Conservation (phyloP, 2,888 invertebrate genomes). For the Falcaria lacertinaria region DNA sequence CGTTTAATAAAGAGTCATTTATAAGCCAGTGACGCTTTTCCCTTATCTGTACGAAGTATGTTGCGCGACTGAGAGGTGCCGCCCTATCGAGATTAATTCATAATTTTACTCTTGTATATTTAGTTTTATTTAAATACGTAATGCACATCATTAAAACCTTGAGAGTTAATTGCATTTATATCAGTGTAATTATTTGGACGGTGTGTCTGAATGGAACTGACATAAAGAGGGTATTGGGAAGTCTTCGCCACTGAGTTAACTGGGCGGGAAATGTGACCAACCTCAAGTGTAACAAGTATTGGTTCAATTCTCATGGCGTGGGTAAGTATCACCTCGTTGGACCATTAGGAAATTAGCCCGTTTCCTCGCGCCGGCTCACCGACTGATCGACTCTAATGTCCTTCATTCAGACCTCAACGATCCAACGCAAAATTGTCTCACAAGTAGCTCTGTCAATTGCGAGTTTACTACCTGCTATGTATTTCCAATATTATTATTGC, state of each 20-base stretch:
- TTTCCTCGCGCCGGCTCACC: conserved; percentile 40
- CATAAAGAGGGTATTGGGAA: conserved; percentile 14
- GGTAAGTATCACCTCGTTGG: conserved; percentile 59
- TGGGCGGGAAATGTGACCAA: conserved; percentile 12
- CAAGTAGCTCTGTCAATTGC: conserved; percentile 38
- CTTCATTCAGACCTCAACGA: conserved; percentile 37
- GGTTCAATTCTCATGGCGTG: conserved; percentile 55
- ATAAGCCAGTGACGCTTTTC: conserved; percentile 76
- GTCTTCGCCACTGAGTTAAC: conserved; percentile 4
- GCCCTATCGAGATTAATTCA: conserved; percentile 76
- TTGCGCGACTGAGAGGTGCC: conserved; percentile 75
- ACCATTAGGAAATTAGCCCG: conserved; percentile 62
- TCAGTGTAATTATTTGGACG: conserved; percentile 22
- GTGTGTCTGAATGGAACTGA: conserved; percentile 9
- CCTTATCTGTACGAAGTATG: conserved; percentile 76
- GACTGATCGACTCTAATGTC: conserved; percentile 53
- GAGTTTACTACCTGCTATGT: too few species aligned
- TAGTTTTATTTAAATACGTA: conserved; percentile 30
- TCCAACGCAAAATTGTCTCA: conserved; percentile 39
- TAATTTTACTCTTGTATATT: conserved; percentile 65
- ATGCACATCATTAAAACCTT: conserved; percentile 38
- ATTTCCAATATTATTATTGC: too few species aligned
- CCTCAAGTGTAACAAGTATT: conserved; percentile 33
- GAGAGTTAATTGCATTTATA: conserved; percentile 36
- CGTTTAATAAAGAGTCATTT: conserved; percentile 80